Conservation (phyloP, 2,797 vertebrate species). For the Sebastes hubbsi region DNA sequence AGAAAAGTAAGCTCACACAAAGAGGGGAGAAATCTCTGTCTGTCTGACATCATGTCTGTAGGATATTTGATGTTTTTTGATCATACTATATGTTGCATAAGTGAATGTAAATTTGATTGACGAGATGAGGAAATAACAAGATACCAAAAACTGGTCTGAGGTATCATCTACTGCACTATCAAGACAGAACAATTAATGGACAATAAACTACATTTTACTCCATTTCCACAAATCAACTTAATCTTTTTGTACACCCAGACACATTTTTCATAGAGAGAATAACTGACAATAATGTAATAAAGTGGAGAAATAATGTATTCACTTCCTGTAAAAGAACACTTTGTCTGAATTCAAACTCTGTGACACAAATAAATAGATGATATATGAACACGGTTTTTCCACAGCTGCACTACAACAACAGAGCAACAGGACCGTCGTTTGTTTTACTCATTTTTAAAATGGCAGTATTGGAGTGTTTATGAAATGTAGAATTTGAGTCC, state of each 20-base stretch:
- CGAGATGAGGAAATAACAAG: not conserved
- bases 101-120: not conserved
- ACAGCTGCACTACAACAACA: not conserved
- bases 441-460: not conserved
- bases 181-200: not conserved
- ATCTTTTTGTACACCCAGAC: not conserved
- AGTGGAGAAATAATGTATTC: not conserved
- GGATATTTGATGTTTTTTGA: not conserved
- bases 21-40: not conserved
- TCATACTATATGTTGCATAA: not conserved
- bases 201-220: not conserved
- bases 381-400: not conserved
- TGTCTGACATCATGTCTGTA: not conserved
- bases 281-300: not conserved
- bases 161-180: not conserved
- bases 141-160: not conserved
- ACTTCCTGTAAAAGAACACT: not conserved
- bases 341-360: not conserved
- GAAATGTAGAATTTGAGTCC: not conserved
- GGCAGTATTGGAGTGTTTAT: not conserved
- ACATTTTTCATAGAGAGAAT: not conserved
- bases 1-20: not conserved
- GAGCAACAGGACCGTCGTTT: not conserved
- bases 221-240: not conserved
- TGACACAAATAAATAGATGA: not conserved